phyloP scores from a whole-genome alignment of 2,113 vertebrate genomes.

The Elephantulus edwardii region DNA sequence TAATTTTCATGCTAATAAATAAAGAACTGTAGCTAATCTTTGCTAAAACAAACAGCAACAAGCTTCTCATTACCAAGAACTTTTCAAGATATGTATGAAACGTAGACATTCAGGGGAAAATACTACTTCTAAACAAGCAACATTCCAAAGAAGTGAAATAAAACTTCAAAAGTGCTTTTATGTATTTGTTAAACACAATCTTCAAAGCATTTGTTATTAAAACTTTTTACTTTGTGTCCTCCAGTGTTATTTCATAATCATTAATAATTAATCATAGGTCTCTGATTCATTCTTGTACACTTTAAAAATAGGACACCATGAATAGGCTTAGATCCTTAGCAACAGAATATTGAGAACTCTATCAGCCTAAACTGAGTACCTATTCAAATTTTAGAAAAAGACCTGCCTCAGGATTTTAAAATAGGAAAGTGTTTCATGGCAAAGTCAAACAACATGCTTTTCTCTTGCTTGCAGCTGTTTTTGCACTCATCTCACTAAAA shows the following conservation, averaged over 20 bases:
- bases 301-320: constrained; percentile 79
- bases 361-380: constrained; percentile 68
- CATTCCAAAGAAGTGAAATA: constrained; percentile 43
- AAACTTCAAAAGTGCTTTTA: constrained; percentile 72
- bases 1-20: constrained; percentile 35
- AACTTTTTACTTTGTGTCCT: constrained; percentile 81
- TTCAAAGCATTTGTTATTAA: constrained; percentile 77
- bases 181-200: constrained; percentile 79
- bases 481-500: constrained; percentile 33
- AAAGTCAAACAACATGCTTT: constrained; percentile 52
- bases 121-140: constrained; percentile 56
- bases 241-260: constrained; percentile 78
- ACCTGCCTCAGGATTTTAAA: constrained; percentile 65
- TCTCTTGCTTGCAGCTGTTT: constrained; percentile 31
- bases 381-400: constrained; percentile 72
- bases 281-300: constrained; percentile 82
- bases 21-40: constrained; percentile 28
- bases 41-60: background rate
- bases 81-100: constrained; percentile 32
- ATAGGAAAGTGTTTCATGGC: constrained; percentile 52
- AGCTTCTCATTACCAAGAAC: background rate
- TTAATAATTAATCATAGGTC: constrained; percentile 84
- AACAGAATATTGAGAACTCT: constrained; percentile 76
- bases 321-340: constrained; percentile 80
- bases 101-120: background rate